A percentile compares a stretch with the other conserved stretches of the same genome.
Conservation (phyloP, 53 echinoderm and acorn worm species). For the Luidia sarsii region DNA sequence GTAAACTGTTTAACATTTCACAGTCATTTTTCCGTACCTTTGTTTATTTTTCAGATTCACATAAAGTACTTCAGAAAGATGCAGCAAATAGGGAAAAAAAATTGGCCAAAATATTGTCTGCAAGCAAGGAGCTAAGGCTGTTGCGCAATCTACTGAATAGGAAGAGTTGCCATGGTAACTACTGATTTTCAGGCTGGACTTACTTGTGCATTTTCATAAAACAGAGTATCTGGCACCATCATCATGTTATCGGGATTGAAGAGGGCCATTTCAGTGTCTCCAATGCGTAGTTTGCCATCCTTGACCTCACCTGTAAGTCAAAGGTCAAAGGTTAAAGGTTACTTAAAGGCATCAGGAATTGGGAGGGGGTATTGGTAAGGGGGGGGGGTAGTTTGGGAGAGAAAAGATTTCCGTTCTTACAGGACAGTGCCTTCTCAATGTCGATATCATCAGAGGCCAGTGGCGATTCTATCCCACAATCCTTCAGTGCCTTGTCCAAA, state of each 20-base stretch:
- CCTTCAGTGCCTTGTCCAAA: slow-evolving; percentile 78
- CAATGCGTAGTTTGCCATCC: slow-evolving; percentile 78
- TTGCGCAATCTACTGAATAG: too few relatives aligned
- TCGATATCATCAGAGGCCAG: slow-evolving; percentile 61
- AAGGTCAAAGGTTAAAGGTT: slow-evolving; percentile 30
- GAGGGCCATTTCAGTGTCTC: slow-evolving; percentile 83
- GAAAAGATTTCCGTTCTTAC: slow-evolving; percentile 71
- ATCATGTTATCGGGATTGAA: slow-evolving; percentile 95
- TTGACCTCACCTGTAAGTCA: slow-evolving; percentile 73
- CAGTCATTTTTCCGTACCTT: too few relatives aligned
- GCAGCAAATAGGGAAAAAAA: too few relatives aligned
- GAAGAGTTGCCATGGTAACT: too few relatives aligned
- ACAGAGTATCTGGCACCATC: slow-evolving; percentile 97
- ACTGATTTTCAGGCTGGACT: neutral
- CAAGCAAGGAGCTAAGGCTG: too few relatives aligned
- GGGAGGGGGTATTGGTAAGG: too few relatives aligned
- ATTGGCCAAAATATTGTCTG: too few relatives aligned
- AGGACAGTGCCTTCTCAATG: slow-evolving; percentile 75
- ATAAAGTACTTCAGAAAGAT: too few relatives aligned
- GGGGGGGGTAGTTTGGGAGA: neutral
- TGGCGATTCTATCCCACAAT: slow-evolving; percentile 72
- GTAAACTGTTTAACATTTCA: too few relatives aligned
- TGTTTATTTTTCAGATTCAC: too few relatives aligned
- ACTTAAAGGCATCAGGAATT: too few relatives aligned
- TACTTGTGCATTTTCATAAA: slow-evolving; percentile 99